These are phyloP conservation scores for Hylyphantes graminicola DNA, from an alignment of 1,140 invertebrate species.

Conservation along the genomic window DNA sequence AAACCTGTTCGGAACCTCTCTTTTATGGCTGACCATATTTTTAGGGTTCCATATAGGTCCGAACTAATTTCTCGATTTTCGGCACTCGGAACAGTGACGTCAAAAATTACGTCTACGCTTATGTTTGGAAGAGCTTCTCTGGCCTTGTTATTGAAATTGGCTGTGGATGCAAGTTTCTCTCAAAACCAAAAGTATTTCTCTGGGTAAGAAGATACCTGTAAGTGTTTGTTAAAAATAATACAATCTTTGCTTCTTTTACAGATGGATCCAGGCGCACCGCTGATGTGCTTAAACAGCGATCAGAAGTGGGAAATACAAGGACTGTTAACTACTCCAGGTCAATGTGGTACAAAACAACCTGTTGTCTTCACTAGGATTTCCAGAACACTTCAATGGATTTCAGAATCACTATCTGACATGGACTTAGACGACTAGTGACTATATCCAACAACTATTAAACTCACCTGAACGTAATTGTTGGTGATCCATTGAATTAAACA, in stretches of 20 bases:
- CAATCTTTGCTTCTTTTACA: background rate
- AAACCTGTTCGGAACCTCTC: no score
- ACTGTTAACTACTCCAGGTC: slow-evolving; percentile 1
- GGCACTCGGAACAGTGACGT: no score
- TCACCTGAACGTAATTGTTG: no score
- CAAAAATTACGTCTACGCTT: no score
- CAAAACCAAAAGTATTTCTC: no score
- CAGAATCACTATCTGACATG: background rate
- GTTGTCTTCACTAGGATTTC: slow-evolving; percentile 28
- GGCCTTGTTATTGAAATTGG: no score
- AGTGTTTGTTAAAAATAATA: background rate
- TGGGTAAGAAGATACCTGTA: background rate
- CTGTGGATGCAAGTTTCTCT: no score
- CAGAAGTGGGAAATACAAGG: slow-evolving; percentile 44
- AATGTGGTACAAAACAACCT: slow-evolving; percentile 35
- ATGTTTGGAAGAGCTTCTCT: no score
- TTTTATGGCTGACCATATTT: no score
- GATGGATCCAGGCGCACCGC: slow-evolving; percentile 46
- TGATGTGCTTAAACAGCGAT: slow-evolving; percentile 29
- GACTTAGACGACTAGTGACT: background rate
- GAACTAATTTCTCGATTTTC: no score
- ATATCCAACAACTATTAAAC: background rate
- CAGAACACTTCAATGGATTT: slow-evolving; percentile 21
- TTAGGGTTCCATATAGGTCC: no score
- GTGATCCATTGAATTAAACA: no score